Evolutionary conservation across 2,113 vertebrate genomes (phyloP).

Genomic region (Tringa solitaria): DNA sequence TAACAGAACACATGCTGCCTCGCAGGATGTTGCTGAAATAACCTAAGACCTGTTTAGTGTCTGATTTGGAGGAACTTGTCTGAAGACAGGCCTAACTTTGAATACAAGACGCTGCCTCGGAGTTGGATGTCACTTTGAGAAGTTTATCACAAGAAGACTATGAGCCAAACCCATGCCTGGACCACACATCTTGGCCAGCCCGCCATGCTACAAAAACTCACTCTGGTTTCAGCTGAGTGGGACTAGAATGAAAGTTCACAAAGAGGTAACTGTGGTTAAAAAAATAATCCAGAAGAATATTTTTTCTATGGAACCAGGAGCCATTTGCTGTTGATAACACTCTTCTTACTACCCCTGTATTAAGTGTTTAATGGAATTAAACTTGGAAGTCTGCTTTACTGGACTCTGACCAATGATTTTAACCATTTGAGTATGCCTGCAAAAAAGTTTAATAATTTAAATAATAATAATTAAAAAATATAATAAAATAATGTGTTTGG

Average conservation of each 20-base stretch:
- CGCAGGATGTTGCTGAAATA: neutral
- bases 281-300: neutral
- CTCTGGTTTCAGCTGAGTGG: neutral
- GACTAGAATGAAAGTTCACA: neutral
- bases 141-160: neutral
- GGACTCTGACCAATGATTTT: neutral
- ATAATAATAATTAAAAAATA: neutral
- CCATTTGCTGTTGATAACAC: neutral
- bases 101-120: fast-evolving
- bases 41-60: neutral
- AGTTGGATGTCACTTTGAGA: neutral
- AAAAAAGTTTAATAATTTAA: neutral
- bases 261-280: neutral
- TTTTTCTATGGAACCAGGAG: neutral
- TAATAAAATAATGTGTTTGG: neutral
- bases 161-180: neutral
- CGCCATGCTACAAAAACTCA: neutral
- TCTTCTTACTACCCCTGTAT: neutral
- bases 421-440: neutral
- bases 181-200: neutral
- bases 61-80: neutral
- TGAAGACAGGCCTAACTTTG: neutral
- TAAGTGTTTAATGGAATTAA: neutral
- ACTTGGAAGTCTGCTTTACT: neutral
- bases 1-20: neutral